A percentile compares a stretch with the other conserved stretches of the same genome.
These are phyloP conservation scores for Capitella teleta DNA, from an alignment of 1,140 invertebrate genomes.

Conservation along the genomic window DNA sequence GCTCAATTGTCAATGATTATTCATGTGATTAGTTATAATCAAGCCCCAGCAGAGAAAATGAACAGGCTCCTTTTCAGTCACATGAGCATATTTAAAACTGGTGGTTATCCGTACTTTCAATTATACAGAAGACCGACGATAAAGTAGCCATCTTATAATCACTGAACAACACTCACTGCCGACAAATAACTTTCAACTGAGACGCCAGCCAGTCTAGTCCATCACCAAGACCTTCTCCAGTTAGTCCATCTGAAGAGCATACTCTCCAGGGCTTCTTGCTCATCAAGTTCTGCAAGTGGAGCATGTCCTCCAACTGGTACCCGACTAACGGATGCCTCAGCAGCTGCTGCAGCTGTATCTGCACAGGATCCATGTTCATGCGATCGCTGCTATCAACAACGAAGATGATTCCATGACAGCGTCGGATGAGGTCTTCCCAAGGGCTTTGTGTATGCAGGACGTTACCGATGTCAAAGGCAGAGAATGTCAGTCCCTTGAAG, in stretches of 20 bases:
- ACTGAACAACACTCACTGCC: no score
- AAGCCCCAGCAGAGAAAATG: no score
- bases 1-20: no score
- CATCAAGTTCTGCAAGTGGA: neutral
- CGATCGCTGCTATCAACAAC: constrained; percentile 7
- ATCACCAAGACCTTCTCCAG: constrained; percentile 6
- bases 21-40: no score
- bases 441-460: neutral
- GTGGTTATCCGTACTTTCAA: no score
- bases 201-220: constrained; percentile 5
- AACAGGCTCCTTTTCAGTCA: no score
- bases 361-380: neutral
- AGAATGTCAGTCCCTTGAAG: constrained; percentile 3
- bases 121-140: no score
- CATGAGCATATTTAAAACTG: no score
- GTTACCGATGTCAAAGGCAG: constrained; percentile 4
- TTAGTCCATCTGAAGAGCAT: neutral
- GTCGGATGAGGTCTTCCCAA: constrained; percentile 2
- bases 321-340: neutral
- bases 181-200: no score
- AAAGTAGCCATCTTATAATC: no score
- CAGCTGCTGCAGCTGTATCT: neutral
- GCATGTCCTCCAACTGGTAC: constrained; percentile 1
- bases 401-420: constrained; percentile 8
- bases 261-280: constrained; percentile 1